phyloP scores from a whole-genome alignment of 53 echinoderm and acorn worm genomes.

The Arbacia lixula region DNA sequence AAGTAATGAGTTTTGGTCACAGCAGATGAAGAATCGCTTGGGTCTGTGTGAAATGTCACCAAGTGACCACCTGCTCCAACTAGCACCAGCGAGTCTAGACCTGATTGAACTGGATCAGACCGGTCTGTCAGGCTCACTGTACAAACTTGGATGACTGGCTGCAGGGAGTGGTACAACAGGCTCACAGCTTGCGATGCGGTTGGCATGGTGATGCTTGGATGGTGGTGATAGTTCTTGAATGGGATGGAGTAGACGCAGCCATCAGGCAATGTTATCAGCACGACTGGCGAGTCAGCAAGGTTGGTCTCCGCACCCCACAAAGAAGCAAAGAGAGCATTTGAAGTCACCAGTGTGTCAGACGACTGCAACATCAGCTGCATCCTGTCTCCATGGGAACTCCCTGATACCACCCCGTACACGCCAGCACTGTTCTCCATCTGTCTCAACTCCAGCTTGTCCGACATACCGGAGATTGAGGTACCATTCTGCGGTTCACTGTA shows the following conservation, averaged over 20 bases:
- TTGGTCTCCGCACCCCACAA: constrained; percentile 41
- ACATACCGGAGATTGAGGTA: neutral
- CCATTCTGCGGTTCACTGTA: neutral
- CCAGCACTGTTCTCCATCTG: neutral
- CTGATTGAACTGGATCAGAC: constrained; percentile 3
- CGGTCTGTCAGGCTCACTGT: neutral
- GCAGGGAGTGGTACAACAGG: constrained; percentile 27
- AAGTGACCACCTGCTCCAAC: constrained; percentile 33
- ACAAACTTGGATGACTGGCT: neutral
- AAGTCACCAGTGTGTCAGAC: constrained; percentile 9
- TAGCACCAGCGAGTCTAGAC: constrained; percentile 35
- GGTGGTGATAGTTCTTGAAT: constrained; percentile 8
- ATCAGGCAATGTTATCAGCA: constrained; percentile 38
- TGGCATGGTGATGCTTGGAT: neutral
- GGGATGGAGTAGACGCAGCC: constrained; percentile 35
- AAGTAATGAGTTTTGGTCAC: neutral
- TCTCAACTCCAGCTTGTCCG: neutral
- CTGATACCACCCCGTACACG: constrained; percentile 29
- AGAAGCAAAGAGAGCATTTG: constrained; percentile 22
- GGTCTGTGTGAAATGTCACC: neutral
- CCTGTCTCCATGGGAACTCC: constrained; percentile 28
- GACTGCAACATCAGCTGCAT: constrained; percentile 15
- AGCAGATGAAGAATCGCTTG: neutral
- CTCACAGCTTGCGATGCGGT: neutral
- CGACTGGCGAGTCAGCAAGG: constrained; percentile 34